These are phyloP conservation scores for Pteronotus mesoamericanus DNA, from an alignment of 2,797 vertebrate species.

Conservation along the genomic window DNA sequence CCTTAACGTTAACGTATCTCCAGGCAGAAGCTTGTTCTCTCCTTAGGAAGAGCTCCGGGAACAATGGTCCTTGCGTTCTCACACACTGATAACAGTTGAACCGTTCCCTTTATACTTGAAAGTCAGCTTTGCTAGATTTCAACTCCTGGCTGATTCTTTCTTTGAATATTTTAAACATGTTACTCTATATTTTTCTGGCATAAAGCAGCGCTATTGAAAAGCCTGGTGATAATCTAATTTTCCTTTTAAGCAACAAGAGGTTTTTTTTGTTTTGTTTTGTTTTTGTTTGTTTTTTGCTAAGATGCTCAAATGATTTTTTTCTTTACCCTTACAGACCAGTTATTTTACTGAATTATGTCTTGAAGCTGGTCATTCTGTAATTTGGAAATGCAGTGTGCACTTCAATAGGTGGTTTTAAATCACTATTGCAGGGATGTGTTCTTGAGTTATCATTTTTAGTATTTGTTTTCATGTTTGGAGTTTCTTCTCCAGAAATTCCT, in stretches of 20 bases:
- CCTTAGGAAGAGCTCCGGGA: background rate
- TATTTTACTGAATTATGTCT: background rate
- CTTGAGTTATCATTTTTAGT: background rate
- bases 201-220: background rate
- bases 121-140: background rate
- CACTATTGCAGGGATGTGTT: background rate
- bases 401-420: background rate
- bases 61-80: background rate
- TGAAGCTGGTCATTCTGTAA: background rate
- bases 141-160: background rate
- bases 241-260: background rate
- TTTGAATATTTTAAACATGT: background rate
- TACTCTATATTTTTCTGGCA: background rate
- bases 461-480: background rate
- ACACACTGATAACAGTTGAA: background rate
- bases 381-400: background rate
- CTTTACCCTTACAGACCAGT: background rate
- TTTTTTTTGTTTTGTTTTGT: background rate
- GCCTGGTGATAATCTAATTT: background rate
- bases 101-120: background rate
- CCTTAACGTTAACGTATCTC: conserved; percentile 29
- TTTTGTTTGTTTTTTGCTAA: background rate
- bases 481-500: background rate
- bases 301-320: background rate
- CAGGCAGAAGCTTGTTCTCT: background rate